Base-by-base conservation (phyloP, 2,888 invertebrate species). In the Subacronicta megacephala region DNA sequence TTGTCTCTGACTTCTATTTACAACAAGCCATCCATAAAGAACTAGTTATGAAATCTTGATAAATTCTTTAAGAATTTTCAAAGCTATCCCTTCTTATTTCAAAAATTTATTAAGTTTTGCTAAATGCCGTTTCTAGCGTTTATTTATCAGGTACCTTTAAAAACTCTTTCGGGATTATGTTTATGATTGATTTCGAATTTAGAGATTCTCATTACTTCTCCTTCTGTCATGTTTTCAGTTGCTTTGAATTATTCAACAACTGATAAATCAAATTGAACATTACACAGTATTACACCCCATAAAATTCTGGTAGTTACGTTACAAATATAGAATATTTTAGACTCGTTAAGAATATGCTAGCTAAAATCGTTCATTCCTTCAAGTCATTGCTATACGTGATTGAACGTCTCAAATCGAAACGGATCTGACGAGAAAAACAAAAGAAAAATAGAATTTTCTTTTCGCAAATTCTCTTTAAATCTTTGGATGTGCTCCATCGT, bases 341-440 rank as follows among this genome's bases (percentile, higher is more conserved):
- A n/a, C n/a, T n/a, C n/a, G n/a, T n/a, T n/a, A n/a, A n/a, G n/a
- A n/a, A n/a, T n/a, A n/a, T n/a, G n/a, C n/a, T n/a, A n/a, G n/a
- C n/a, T n/a, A n/a, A n/a, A n/a, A n/a, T n/a, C n/a, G n/a, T n/a
- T n/a, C n/a, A n/a, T n/a, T n/a, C n/a, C 45, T 49, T 43, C 31
- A 42, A 51, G 42, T 58, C 36, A 52, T 62, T 58, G 43, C 44
- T 43, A 7, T 44, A 56, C 51, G n/a, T 45, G 75, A 62, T 45
- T 31, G 49, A 50, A 42, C 23, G 23, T 46, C 38, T 70, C 62
- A 74, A 58, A 60, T 62, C 46, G 72, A 49, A 62, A 12, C 17
- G 37, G 52, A 43, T n/a, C 40, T 42, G 59, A 43, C 53, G 6
- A 40, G 59, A 62, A 42, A 20, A 29, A 40, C 50, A 61, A 59